Evolutionary conservation across 1,140 invertebrate genomes (phyloP), one percentile per base, ranked within the genome.

Genomic region (Lerema accius): DNA sequence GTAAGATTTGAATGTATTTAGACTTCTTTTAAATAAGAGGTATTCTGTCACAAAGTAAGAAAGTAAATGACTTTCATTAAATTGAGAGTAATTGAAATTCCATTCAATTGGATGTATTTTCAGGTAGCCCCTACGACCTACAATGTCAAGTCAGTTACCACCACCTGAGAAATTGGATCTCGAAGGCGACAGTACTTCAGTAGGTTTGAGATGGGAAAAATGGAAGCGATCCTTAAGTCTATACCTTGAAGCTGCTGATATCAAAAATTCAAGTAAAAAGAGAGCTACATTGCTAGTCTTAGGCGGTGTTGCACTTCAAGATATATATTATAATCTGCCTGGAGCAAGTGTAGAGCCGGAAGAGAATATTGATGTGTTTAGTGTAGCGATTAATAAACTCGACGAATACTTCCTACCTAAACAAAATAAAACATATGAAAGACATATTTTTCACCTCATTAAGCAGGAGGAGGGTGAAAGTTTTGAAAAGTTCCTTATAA

Each of bases 261-360:
- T 42, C n/a, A n/a, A 9, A 11, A 19, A 7, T 3, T 9, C 51
- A n/a, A n/a, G 3, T 19, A 55, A 55, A 17, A 55, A 55, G 23
- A 16, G 51, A n/a, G 37, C 37, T 4, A 55, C 35, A 16, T 42
- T 55, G 7, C 19, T 55, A 13, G 37, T 11, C 11, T 53, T 53
- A 3, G 50, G 50, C 10, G 50, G 50, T 2, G 3, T 13, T 15
- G 15, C 0, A 0, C 35, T 58, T 1, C 63, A 66, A 39, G 56
- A 66, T 14, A 62, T 66, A 37, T 66, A 23, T 63, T 69, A 55
- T 17, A 69, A 62, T 45, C 23, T 65, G 35, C 63, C 63, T 11
- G 55, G 67, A 10, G 56, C 67, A 4, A 4, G 61, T 35, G 63
- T 17, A 40, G 37, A 40, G 11, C n/a, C 10, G 11, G 3, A 3